These are phyloP conservation scores for Poecilia gillii DNA, from an alignment of 2,797 vertebrate genomes.

Conservation along the genomic window DNA sequence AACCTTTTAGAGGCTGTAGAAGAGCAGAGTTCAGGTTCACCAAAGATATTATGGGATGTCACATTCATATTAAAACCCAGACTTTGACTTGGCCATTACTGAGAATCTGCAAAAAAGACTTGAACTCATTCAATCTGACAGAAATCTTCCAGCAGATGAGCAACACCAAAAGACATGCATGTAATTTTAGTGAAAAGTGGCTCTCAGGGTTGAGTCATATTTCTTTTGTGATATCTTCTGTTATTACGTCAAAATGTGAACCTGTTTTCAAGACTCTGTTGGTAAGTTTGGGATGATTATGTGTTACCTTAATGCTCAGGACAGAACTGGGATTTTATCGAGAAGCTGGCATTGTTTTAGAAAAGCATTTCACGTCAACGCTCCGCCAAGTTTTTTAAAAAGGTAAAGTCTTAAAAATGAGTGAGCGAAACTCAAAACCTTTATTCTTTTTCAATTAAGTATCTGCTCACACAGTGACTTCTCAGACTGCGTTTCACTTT, in stretches of 20 bases:
- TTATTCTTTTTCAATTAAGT: slow-evolving; percentile 68
- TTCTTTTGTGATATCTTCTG: not conserved
- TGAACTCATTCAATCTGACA: not conserved
- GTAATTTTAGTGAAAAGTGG: not conserved
- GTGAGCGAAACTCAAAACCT: slow-evolving; percentile 43
- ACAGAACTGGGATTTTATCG: slow-evolving; percentile 1
- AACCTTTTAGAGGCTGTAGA: not conserved
- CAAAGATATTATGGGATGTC: not conserved
- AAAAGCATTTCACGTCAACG: slow-evolving; percentile 33
- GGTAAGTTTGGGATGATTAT: not conserved
- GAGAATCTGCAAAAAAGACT: not conserved
- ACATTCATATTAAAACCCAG: not conserved
- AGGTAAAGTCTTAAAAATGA: slow-evolving; percentile 39
- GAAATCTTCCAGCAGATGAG: not conserved
- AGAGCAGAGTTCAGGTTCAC: too few relatives aligned
- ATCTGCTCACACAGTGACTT: slow-evolving; percentile 60
- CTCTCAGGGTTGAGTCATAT: not conserved
- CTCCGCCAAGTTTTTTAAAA: slow-evolving; percentile 48
- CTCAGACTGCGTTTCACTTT: slow-evolving; percentile 52
- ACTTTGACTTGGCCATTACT: not conserved
- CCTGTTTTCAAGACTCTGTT: not conserved
- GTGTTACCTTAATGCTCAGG: not conserved
- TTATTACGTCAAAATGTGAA: not conserved
- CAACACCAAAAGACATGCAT: not conserved
- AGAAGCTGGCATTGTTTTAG: not conserved